Evolutionary conservation across 1,140 invertebrate species (phyloP).

Genomic region (Listronotus bonariensis): DNA sequence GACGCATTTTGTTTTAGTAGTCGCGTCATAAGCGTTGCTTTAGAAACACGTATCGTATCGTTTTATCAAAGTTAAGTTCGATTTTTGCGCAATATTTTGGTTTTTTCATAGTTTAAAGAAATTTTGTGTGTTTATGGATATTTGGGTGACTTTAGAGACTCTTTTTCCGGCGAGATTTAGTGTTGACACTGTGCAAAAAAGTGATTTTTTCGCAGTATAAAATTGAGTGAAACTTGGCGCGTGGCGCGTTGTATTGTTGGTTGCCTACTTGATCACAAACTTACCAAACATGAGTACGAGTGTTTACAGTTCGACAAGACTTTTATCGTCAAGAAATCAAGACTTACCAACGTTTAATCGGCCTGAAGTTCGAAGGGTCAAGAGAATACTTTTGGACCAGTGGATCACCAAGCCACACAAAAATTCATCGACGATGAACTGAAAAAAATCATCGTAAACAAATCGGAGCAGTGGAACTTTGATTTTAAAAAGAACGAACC

Average conservation of each 20-base stretch:
- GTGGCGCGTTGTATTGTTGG: slow-evolving; percentile 42
- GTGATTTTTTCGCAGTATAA: slow-evolving; percentile 28
- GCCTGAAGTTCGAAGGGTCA: slow-evolving; percentile 46
- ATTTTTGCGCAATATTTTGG: slow-evolving; percentile 27
- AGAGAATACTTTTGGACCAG: slow-evolving; percentile 55
- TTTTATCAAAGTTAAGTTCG: slow-evolving; percentile 6
- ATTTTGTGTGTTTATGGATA: background rate
- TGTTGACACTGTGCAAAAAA: slow-evolving; percentile 25
- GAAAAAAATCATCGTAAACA: slow-evolving; percentile 42
- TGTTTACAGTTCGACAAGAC: slow-evolving; percentile 36
- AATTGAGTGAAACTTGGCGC: slow-evolving; percentile 22
- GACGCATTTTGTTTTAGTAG: slow-evolving; percentile 28
- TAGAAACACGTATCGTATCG: slow-evolving; percentile 1
- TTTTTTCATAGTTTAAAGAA: slow-evolving; percentile 11
- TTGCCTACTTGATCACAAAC: slow-evolving; percentile 40
- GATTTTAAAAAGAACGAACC: slow-evolving; percentile 52
- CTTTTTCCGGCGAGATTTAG: slow-evolving; percentile 13
- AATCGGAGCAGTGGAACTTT: slow-evolving; percentile 55
- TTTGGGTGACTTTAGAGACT: slow-evolving; percentile 3
- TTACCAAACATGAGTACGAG: slow-evolving; percentile 42
- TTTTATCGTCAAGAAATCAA: slow-evolving; percentile 32
- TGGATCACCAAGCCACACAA: slow-evolving; percentile 54
- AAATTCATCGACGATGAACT: slow-evolving; percentile 54
- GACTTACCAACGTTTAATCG: slow-evolving; percentile 30
- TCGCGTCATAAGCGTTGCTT: slow-evolving; percentile 25